Evolutionary conservation across 1,140 invertebrate genomes (phyloP), one percentile per base, ranked within the genome.

Genomic region (Coelopa frigida): DNA sequence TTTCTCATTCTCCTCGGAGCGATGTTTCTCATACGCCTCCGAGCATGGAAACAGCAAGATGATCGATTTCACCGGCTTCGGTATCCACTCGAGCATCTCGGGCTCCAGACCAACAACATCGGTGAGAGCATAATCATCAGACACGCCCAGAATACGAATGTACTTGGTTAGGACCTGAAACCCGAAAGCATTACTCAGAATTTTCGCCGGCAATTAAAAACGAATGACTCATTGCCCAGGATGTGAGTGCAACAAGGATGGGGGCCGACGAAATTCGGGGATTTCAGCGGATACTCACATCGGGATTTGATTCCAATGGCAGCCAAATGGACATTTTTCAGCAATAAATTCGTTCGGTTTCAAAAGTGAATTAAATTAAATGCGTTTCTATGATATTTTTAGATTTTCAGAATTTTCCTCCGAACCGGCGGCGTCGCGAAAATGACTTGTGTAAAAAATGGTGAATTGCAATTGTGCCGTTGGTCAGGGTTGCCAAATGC

Each of bases 221-320:
- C 4, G 10, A 23, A 21, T 39, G 46, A 46, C 44, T 35, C 27
- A 39, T 40, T 37, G 3, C 36, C 17, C 21, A 52, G 21, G 4
- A 27, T 23, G 12, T 32, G 22, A 11, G 11, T 3, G 33, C 23
- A 12, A 8, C 8, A 32, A 42, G 42, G 8, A 20, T 10, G 35
- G 23, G 29, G 33, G 10, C 10, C 21, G 37, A 39, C 35, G 21
- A 32, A 22, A 26, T 17, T 20, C 17, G 44, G 40, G 15, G 24
- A 31, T 44, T 31, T 37, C 18, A 15, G 10, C 17, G 10, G 10
- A 29, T 0, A 48, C 71, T 77, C 72, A 87, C 89, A 56, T 93
- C 89, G 1, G 91, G 90, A 72, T 94, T 94, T 1, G 90, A 94
- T 78, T 95, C 90, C 29, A 94, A 72, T 6, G 90, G 89, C 48